Evolutionary conservation across 2,888 invertebrate species (phyloP).

Genomic region (Drosophila villosipedis): DNA sequence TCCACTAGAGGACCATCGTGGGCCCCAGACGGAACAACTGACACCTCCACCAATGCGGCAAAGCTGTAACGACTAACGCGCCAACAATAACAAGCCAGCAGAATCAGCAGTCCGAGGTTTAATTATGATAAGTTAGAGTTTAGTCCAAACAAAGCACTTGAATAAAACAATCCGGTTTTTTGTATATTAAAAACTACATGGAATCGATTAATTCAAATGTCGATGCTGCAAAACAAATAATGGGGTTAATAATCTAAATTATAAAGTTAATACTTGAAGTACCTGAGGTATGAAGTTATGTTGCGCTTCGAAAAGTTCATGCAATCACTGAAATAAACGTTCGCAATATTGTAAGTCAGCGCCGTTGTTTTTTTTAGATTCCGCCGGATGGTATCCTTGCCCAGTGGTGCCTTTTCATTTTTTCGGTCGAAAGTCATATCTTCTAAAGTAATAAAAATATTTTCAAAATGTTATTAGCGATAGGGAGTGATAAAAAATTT

Average conservation of each 20-base stretch:
- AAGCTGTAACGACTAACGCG: no score
- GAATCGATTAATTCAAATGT: neutral
- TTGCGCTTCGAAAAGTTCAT: neutral
- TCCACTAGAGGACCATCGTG: no score
- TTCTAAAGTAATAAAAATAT: neutral
- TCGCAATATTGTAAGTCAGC: neutral
- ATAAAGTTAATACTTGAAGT: neutral
- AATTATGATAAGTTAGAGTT: no score
- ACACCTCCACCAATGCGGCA: no score
- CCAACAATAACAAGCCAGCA: no score
- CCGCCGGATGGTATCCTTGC: neutral
- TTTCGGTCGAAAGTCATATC: neutral
- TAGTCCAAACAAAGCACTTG: no score
- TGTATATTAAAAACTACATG: no score
- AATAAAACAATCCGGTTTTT: no score
- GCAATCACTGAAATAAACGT: neutral
- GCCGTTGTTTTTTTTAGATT: neutral
- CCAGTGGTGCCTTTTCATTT: neutral
- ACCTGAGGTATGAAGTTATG: neutral
- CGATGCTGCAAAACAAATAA: neutral
- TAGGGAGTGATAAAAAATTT: neutral
- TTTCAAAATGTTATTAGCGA: neutral
- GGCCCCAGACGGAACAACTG: no score
- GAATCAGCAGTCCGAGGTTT: no score
- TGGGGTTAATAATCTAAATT: neutral